Base-by-base conservation (phyloP, 2,113 vertebrate genomes). In the Nycticorax nycticorax region DNA sequence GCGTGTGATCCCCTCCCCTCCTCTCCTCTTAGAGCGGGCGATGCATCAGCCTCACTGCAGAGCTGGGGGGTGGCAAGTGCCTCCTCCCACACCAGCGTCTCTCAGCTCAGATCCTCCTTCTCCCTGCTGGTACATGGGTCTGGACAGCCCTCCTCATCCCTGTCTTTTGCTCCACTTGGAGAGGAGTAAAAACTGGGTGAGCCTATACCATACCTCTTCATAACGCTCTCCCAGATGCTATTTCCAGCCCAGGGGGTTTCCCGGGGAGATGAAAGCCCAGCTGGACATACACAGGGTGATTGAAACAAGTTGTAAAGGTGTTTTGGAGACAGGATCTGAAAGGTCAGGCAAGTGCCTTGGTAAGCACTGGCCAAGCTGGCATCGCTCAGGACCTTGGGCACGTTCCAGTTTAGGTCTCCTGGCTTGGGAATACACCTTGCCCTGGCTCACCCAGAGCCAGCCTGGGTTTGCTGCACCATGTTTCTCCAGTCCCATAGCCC, bases 391-490 rank as follows among this genome's bases (percentile, higher is more conserved):
- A 28, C 16, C 53, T 63, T 26, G 41, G 14, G 8, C 5, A 6
- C 7, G 5, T 55, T 41, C 73, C n/a, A 55, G 30, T n/a, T 85
- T 35, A 22, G 19, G 43, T 39, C 33, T 55, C 12, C 53, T 56
- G 53, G 13, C 32, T n/a, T 82, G 53, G 71, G 39, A 45, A 30
- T 35, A 12, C 13, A 17, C 63, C 50, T 60, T 82, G 50, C 35
- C 6, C 10, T 41, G 62, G 30, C 21, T 81, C 16, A n/a, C 6
- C 26, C 24, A 45, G 32, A 71, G 32, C 67, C 86, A 89, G 19
- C 20, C 5, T 1, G 3, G 30, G 9, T 71, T 71, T 82, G 48
- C 53, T 26, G 15, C 53, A 33, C 53, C 1, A 0, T 8, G 16
- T 47, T 60, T 60, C 64, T 76, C 30, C 64, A 71, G 14, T 21